Conservation (phyloP, 2,113 vertebrate genomes). For the Mixornis gularis region DNA sequence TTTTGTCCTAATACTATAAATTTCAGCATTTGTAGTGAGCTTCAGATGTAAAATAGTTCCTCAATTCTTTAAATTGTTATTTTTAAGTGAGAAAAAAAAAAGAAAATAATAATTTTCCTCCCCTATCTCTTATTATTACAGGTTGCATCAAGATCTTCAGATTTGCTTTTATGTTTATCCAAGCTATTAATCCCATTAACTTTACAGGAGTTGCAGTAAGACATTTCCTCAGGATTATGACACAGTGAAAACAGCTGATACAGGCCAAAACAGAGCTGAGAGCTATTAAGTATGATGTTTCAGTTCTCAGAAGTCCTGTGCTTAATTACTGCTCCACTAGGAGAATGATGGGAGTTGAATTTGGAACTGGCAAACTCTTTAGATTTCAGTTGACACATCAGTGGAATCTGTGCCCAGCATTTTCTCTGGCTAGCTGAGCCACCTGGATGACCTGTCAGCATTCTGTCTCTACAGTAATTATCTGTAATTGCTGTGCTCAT, state of each 20-base stretch:
- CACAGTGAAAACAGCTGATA: not conserved
- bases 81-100: not conserved
- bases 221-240: not conserved
- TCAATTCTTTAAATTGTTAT: accelerated
- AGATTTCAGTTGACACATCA: not conserved
- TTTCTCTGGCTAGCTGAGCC: not conserved
- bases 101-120: not conserved
- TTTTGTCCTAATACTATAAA: not conserved
- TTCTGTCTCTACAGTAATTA: not conserved
- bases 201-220: not conserved
- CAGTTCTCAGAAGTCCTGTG: not conserved
- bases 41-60: not conserved
- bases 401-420: not conserved
- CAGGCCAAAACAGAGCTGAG: not conserved
- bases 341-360: not conserved
- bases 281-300: not conserved
- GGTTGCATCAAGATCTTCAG: not conserved
- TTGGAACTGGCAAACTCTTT: not conserved
- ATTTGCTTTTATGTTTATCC: not conserved
- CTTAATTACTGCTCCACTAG: not conserved
- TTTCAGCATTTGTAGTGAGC: not conserved
- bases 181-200: not conserved
- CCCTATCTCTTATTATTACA: not conserved
- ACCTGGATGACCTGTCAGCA: not conserved
- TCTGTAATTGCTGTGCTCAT: not conserved